Evolutionary conservation across 1,140 invertebrate genomes (phyloP), one percentile per base, ranked within the genome.

Genomic region (Aphelenchoides fujianensis): DNA sequence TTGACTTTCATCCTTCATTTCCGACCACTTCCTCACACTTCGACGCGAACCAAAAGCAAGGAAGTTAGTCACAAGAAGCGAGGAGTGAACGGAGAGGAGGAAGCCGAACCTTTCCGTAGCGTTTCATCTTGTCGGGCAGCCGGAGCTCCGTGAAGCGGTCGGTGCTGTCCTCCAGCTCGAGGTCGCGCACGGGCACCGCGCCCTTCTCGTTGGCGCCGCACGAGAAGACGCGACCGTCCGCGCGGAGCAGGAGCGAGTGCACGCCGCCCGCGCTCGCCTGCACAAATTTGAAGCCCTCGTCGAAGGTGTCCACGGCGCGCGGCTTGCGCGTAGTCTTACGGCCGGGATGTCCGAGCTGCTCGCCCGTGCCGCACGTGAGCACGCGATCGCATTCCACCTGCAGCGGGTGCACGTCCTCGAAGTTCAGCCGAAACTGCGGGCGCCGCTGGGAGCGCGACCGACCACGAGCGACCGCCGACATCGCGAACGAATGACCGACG

Each of bases 141-240:
- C 55, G 32, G 36, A 82, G 72, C 30, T 70, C 68, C 12, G 69
- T 73, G 63, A 82, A 81, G 61, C 76, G 75, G 54, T 81, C 76
- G 28, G 77, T 83, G 36, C 55, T 77, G 27, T 71, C 81, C 68
- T 84, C 81, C 1, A 48, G n/a, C 55, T 82, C 81, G 27, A 82
- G 78, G 53, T 73, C 81, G 54, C 78, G 62, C 0, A 80, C 80
- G 23, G 81, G 81, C 23, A 82, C 82, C 12, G 82, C 82, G 2
- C 81, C 81, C 54, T 83, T 83, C 54, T 82, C 81, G 67, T 82
- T 82, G 23, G 82, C 74, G 27, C 81, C 81, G 67, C 81, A 82
- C 27, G 69, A 68, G 54, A 69, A 82, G 5, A 82, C 75, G 7
- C 53, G 27, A 16, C 80, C 75, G 23, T 84, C 80, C 12, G 52